Conservation (phyloP, 2,113 vertebrate genomes). For the Hystrix brachyura region DNA sequence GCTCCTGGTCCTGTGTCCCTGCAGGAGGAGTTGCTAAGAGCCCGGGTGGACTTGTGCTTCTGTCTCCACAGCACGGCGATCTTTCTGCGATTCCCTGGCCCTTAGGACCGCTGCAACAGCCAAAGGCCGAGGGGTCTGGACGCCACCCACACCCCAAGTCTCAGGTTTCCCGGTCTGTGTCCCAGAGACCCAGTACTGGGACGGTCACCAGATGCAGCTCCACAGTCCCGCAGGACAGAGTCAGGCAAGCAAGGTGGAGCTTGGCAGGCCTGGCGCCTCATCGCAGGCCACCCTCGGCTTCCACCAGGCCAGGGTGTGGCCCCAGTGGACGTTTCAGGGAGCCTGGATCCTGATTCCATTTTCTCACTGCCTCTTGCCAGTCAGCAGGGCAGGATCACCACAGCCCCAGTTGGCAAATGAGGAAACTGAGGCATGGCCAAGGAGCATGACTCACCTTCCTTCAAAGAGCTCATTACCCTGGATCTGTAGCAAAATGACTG, state of each 20-base stretch:
- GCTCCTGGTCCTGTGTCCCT: not conserved
- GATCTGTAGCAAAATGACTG: not conserved
- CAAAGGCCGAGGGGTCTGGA: not conserved
- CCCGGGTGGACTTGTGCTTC: not conserved
- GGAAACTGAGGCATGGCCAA: conserved; percentile 46
- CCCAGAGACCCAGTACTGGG: not conserved
- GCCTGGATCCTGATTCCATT: not conserved
- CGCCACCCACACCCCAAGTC: not conserved
- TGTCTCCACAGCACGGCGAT: not conserved
- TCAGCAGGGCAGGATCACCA: not conserved
- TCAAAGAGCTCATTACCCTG: not conserved
- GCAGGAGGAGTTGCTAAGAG: not conserved
- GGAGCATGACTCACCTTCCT: conserved; percentile 11
- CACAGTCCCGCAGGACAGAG: not conserved
- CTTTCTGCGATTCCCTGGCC: not conserved
- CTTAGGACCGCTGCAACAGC: fast-evolving
- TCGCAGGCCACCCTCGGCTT: not conserved
- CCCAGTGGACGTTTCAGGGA: not conserved
- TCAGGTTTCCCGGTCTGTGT: fast-evolving
- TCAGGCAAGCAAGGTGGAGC: no score
- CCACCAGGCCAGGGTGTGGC: not conserved
- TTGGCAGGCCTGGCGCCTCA: not conserved
- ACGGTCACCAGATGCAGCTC: not conserved
- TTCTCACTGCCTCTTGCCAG: not conserved
- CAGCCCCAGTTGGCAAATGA: not conserved